Percentiles rank a stretch among this genome's conserved stretches.
phyloP scores from a whole-genome alignment of 2,113 vertebrate species.

The Serilophus lunatus region DNA sequence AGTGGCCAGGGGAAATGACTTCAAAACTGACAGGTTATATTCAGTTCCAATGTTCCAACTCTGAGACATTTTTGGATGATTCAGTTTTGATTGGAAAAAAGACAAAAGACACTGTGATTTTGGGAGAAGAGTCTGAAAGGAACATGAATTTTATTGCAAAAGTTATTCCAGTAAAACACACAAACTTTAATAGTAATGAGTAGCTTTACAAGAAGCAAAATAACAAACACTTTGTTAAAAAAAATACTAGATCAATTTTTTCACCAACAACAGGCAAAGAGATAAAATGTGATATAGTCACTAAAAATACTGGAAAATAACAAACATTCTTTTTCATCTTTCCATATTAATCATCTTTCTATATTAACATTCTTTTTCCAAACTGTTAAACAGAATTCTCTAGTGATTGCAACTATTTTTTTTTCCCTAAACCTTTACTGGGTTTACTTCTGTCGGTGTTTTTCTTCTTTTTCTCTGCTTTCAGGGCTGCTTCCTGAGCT shows the following conservation, averaged over 20 bases:
- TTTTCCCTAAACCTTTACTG: slow-evolving; percentile 68
- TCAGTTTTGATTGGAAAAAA: neutral
- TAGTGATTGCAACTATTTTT: slow-evolving; percentile 60
- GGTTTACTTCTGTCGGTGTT: slow-evolving; percentile 31
- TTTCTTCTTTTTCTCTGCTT: slow-evolving; percentile 66
- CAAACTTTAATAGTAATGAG: neutral
- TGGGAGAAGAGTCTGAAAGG: neutral
- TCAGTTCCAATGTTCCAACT: neutral
- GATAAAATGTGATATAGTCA: neutral
- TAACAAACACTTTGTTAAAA: neutral
- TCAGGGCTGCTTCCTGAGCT: slow-evolving; percentile 47
- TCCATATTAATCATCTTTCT: neutral
- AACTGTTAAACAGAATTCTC: neutral
- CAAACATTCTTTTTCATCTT: neutral
- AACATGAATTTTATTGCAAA: neutral
- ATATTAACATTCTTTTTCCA: neutral
- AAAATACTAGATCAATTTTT: neutral
- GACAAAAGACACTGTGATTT: neutral
- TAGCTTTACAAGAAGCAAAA: neutral
- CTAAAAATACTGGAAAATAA: neutral
- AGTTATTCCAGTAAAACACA: neutral
- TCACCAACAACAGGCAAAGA: neutral
- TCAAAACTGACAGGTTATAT: neutral
- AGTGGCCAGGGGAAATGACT: neutral
- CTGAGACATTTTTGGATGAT: neutral